Base-by-base conservation (phyloP, 2,888 invertebrate genomes). In the Leptopilina syphax region DNA sequence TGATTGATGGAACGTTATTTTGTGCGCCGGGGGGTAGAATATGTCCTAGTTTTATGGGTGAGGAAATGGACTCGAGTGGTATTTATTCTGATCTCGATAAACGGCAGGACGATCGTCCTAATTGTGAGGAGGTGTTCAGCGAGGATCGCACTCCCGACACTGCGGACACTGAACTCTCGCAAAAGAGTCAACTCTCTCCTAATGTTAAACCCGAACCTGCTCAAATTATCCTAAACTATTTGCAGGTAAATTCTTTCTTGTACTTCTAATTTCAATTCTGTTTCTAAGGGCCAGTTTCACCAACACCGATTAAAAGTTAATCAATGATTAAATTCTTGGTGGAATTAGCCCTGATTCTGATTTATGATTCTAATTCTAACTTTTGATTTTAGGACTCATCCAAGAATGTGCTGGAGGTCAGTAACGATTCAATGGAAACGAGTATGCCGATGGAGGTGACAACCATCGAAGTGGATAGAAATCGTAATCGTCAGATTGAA, bases 41-140 rank as follows among this genome's bases (percentile, higher is more conserved):
- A 66, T 92, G 91, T 79, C 91, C 91, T 9, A 91, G 91, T 80
- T 92, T 92, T 81, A 90, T 91, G 65, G 90, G 94, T 83, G 97
- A 97, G 91, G 97, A 97, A 88, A 97, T 97, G 97, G 97, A 97
- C 90, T 97, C 97, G 0, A 97, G 97, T 88, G 97, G 97, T 0
- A 96, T 97, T 76, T 97, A 97, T 88, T 97, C 97, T 0, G 97
- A 97, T 90, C 95, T 97, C 83, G 97, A 97, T 90, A 96, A 95
- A 86, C 94, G 95, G 66, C 95, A 95, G 79, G 96, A 96, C 86
- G 94, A 94, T 77, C 89, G 92, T 7, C 92, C 93, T 3, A 92
- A 93, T 4, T 85, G 88, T 1, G 92, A 92, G 79, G 94, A 87
- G 60, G 85, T 84, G 41, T 87, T 86, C 41, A 89, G 89, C 41